These are phyloP conservation scores for Semicossyphus pulcher DNA, from an alignment of 2,113 vertebrate species.

Conservation along the genomic window DNA sequence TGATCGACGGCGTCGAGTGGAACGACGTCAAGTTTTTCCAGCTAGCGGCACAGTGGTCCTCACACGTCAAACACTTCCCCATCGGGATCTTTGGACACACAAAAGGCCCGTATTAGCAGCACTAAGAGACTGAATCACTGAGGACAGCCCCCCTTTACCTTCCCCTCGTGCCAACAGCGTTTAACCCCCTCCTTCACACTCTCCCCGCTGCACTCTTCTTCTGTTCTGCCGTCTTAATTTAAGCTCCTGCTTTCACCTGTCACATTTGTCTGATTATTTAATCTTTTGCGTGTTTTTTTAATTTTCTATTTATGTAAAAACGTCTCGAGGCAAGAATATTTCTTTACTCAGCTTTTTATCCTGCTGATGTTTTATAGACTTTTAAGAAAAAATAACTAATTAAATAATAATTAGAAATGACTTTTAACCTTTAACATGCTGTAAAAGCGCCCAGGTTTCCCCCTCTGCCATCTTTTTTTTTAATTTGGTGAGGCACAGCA, in stretches of 20 bases:
- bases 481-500: conserved; percentile 43
- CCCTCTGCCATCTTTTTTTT: conserved; percentile 7
- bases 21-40: conserved; percentile 99
- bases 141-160: conserved; percentile 29
- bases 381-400: conserved; percentile 53
- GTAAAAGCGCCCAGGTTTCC: conserved; percentile 38
- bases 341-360: conserved; percentile 75
- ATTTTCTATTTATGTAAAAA: conserved; percentile 78
- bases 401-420: conserved; percentile 55
- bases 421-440: conserved; percentile 60
- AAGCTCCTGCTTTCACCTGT: conserved; percentile 56
- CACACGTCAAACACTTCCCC: conserved; percentile 98
- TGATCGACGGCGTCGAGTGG: conserved; percentile 97
- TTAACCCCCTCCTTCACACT: conserved; percentile 36
- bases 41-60: conserved; percentile 98
- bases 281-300: conserved; percentile 58
- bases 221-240: conserved; percentile 69
- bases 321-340: conserved; percentile 59
- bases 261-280: conserved; percentile 64
- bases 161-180: conserved; percentile 70
- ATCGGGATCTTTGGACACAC: conserved; percentile 96
- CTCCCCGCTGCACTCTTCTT: conserved; percentile 41
- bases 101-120: conserved; percentile 89
- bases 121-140: conserved; percentile 62
- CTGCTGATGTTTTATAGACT: conserved; percentile 76